These are phyloP conservation scores for Bubo blakistoni DNA, from an alignment of 2,113 vertebrate species.

Conservation along the genomic window DNA sequence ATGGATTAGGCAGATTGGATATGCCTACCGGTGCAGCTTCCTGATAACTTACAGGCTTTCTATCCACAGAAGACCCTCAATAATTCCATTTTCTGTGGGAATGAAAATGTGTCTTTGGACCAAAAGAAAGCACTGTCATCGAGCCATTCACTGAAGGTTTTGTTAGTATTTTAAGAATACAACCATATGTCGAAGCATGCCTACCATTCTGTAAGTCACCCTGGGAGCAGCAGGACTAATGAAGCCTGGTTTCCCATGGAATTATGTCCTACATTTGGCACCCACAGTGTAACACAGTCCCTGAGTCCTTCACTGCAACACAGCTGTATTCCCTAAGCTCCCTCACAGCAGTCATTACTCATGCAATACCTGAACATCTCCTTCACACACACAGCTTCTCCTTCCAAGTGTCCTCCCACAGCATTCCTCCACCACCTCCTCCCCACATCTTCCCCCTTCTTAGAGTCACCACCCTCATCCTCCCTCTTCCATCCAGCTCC, in stretches of 20 bases:
- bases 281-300: neutral
- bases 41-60: neutral
- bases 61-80: neutral
- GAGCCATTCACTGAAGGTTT: neutral
- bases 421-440: neutral
- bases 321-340: neutral
- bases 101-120: neutral
- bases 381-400: neutral
- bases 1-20: slow-evolving; percentile 17
- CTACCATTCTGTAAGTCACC: neutral
- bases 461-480: neutral
- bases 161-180: neutral
- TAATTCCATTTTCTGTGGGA: slow-evolving; percentile 1
- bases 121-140: neutral
- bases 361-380: neutral
- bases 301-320: neutral
- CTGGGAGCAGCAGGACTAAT: neutral
- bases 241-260: neutral
- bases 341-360: neutral
- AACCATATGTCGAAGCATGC: neutral
- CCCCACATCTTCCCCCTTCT: neutral
- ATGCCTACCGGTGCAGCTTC: neutral
- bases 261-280: neutral
- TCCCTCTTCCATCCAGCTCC: neutral
- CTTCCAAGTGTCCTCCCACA: neutral